phyloP scores from a whole-genome alignment of 2,888 invertebrate species.

The Mythimna lalbum region DNA sequence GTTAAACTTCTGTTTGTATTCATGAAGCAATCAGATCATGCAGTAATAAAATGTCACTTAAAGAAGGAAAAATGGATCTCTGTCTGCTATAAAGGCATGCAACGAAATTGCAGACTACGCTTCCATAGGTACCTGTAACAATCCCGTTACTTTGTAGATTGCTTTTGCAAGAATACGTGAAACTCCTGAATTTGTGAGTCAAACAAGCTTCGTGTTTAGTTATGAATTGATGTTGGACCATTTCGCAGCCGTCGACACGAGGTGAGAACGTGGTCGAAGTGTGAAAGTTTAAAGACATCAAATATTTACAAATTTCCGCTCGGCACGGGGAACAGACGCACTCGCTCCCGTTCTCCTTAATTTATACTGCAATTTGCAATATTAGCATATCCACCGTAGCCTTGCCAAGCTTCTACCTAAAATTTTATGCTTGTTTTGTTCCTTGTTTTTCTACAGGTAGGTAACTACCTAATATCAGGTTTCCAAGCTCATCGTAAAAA shows the following conservation, averaged over 20 bases:
- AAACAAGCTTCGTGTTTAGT: slow-evolving; percentile 55
- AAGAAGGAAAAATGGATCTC: slow-evolving; percentile 1
- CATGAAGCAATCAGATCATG: neutral
- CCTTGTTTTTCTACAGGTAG: slow-evolving; percentile 19
- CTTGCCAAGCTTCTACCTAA: slow-evolving; percentile 13
- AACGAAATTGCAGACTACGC: slow-evolving; percentile 34
- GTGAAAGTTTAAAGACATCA: slow-evolving; percentile 76
- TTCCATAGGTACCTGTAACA: slow-evolving; percentile 46
- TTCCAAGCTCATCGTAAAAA: slow-evolving; percentile 49
- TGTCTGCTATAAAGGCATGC: slow-evolving; percentile 22
- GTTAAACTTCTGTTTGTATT: slow-evolving; percentile 10
- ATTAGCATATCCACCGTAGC: slow-evolving; percentile 33
- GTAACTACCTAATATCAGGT: neutral
- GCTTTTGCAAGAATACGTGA: slow-evolving; percentile 48
- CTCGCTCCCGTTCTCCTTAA: slow-evolving; percentile 64
- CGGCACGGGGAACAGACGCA: slow-evolving; percentile 59
- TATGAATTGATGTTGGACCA: slow-evolving; percentile 67
- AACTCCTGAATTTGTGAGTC: slow-evolving; percentile 47
- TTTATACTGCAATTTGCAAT: slow-evolving; percentile 63
- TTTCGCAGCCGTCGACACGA: slow-evolving; percentile 66
- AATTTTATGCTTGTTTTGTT: slow-evolving; percentile 3
- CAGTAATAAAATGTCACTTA: slow-evolving; percentile 9
- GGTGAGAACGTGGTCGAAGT: slow-evolving; percentile 69
- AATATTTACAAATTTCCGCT: slow-evolving; percentile 76
- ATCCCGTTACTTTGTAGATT: slow-evolving; percentile 51